A percentile compares a stretch with the other conserved stretches of the same genome.
phyloP scores from a whole-genome alignment of 1,140 invertebrate genomes.

The Thaumatotibia leucotreta region DNA sequence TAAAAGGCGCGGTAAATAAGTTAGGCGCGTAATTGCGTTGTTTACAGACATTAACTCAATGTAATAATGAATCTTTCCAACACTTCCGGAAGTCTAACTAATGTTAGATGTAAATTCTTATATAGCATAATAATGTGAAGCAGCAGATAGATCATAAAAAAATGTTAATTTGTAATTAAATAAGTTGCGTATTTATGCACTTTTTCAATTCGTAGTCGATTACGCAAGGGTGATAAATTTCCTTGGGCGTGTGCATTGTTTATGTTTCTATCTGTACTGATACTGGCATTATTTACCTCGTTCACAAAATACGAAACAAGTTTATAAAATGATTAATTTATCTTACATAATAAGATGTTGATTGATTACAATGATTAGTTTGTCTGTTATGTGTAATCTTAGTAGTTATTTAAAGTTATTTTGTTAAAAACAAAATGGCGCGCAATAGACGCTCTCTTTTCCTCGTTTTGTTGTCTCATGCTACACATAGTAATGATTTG shows the following conservation, averaged over 20 bases:
- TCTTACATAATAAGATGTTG: background rate
- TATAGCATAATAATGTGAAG: background rate
- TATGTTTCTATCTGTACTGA: background rate
- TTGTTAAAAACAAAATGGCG: constrained; percentile 11
- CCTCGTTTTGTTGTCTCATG: background rate
- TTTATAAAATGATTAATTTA: background rate
- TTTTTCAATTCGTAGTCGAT: constrained; percentile 1
- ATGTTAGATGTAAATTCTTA: background rate
- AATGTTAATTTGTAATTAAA: background rate
- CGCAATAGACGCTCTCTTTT: constrained; percentile 5
- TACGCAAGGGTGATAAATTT: constrained; percentile 4
- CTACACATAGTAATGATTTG: constrained; percentile 13
- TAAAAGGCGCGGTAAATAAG: background rate
- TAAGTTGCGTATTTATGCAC: background rate
- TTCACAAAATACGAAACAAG: background rate
- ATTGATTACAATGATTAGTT: too few species aligned
- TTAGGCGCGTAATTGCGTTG: constrained; percentile 60
- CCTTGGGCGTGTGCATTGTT: constrained; percentile 11
- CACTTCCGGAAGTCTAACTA: background rate
- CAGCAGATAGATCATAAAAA: background rate
- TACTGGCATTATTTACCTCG: background rate
- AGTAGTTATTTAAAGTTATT: background rate
- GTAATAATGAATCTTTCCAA: background rate
- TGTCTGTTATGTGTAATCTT: too few species aligned
- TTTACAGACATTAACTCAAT: constrained; percentile 53